A percentile compares a stretch with the other conserved stretches of the same genome.
phyloP scores from a whole-genome alignment of 2,888 invertebrate species.

The Scaptomyza tumidula region DNA sequence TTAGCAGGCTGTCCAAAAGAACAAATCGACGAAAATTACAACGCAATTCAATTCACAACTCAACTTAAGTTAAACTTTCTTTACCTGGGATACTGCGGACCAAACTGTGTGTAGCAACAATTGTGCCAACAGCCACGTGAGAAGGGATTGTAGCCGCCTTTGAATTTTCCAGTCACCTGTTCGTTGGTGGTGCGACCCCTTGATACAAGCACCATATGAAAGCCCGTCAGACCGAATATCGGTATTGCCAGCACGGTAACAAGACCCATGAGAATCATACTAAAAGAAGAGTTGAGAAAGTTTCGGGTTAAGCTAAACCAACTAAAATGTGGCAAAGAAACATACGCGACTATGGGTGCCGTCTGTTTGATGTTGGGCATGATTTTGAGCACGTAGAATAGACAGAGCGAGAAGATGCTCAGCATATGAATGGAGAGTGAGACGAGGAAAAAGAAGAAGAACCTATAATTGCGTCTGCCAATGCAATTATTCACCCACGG shows the following conservation, averaged over 20 bases:
- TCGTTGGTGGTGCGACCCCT: slow-evolving; percentile 99
- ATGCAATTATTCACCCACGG: slow-evolving; percentile 99
- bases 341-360: slow-evolving; percentile 92
- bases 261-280: slow-evolving; percentile 95
- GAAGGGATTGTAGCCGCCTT: slow-evolving; percentile 99
- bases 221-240: slow-evolving; percentile 98
- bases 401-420: slow-evolving; percentile 96
- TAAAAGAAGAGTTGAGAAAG: slow-evolving; percentile 79
- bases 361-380: slow-evolving; percentile 92
- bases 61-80: slow-evolving; percentile 55
- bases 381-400: slow-evolving; percentile 95
- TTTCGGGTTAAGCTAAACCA: slow-evolving; percentile 36
- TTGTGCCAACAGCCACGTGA: slow-evolving; percentile 97
- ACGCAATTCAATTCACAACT: too few relatives aligned
- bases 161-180: slow-evolving; percentile 99
- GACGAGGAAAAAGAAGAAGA: slow-evolving; percentile 99
- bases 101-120: slow-evolving; percentile 97
- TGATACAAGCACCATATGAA: slow-evolving; percentile 98
- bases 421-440: slow-evolving; percentile 99
- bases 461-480: slow-evolving; percentile 98
- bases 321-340: neutral
- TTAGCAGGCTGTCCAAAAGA: slow-evolving; percentile 86
- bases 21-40: too few relatives aligned
- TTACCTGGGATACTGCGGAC: slow-evolving; percentile 98
- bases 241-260: slow-evolving; percentile 97